phyloP scores from a whole-genome alignment of 2,888 invertebrate genomes.

The Drosophila putrida region DNA sequence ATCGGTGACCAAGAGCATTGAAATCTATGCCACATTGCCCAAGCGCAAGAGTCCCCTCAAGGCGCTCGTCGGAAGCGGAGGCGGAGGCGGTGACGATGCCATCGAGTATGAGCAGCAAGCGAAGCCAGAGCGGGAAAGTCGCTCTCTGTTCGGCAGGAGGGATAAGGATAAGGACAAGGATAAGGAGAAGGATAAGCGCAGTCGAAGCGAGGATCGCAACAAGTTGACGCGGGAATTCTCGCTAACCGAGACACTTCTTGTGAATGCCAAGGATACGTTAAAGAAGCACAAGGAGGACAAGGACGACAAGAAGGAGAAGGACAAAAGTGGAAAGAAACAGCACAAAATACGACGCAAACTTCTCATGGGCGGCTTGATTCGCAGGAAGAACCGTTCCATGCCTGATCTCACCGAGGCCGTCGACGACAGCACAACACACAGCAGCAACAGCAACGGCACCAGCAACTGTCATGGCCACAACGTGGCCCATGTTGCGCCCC shows the following conservation, averaged over 20 bases:
- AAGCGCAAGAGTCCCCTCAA: constrained; percentile 92
- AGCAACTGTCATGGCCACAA: constrained; percentile 6
- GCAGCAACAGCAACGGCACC: constrained; percentile 40
- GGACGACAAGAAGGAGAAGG: constrained; percentile 89
- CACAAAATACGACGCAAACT: constrained; percentile 95
- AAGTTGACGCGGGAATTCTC: constrained; percentile 91
- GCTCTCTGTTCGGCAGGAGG: constrained; percentile 90
- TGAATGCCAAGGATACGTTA: constrained; percentile 86
- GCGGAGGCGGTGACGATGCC: constrained; percentile 86
- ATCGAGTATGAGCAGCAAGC: constrained; percentile 88
- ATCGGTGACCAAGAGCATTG: constrained; percentile 89
- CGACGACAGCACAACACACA: constrained; percentile 57
- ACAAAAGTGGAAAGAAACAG: constrained; percentile 93
- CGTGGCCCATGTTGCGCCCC: constrained; percentile 43
- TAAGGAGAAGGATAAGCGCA: constrained; percentile 92
- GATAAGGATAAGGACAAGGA: constrained; percentile 87
- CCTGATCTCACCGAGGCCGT: constrained; percentile 95
- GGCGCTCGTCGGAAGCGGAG: constrained; percentile 78
- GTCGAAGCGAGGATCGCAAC: constrained; percentile 94
- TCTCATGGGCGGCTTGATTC: constrained; percentile 95
- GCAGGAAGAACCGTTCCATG: constrained; percentile 95
- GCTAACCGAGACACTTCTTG: constrained; percentile 87
- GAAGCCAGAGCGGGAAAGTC: constrained; percentile 89
- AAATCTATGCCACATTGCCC: constrained; percentile 96
- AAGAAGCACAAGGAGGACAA: constrained; percentile 88